A percentile compares a stretch with the other conserved stretches of the same genome.
Conservation (phyloP, 2,888 invertebrate genomes). For the Hybos culiciformis region DNA sequence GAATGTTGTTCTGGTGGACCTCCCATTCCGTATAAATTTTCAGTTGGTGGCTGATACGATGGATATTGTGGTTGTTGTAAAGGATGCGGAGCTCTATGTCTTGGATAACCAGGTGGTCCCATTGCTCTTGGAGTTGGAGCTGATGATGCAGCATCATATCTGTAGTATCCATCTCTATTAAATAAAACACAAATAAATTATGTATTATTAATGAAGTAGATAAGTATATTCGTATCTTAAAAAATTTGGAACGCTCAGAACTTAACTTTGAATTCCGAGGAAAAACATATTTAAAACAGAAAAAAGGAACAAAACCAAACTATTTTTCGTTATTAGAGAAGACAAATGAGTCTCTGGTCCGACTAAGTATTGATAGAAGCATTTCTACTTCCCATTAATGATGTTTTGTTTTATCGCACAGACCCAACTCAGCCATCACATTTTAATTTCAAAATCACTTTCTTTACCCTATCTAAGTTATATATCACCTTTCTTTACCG, state of each 20-base stretch:
- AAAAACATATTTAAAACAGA: too few species aligned
- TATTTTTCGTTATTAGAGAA: too few species aligned
- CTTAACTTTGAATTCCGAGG: too few species aligned
- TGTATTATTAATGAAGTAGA: background rate
- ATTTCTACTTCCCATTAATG: background rate
- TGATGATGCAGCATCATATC: constrained; percentile 38
- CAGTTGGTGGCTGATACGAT: constrained; percentile 46
- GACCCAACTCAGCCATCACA: background rate
- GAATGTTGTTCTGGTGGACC: constrained; percentile 45
- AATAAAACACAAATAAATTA: constrained; percentile 1
- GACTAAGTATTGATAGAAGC: background rate
- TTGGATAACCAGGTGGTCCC: constrained; percentile 46
- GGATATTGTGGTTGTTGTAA: constrained; percentile 45
- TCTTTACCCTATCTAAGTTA: too few species aligned
- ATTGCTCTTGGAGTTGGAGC: constrained; percentile 40
- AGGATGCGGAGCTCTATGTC: constrained; percentile 47
- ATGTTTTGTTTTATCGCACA: background rate
- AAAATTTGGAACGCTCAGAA: too few species aligned
- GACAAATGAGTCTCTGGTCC: too few species aligned
- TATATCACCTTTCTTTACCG: too few species aligned
- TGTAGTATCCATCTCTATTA: constrained; percentile 36
- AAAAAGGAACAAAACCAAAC: too few species aligned
- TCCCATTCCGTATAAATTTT: constrained; percentile 55
- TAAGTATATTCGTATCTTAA: background rate
- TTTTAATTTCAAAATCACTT: background rate